Conservation (phyloP, 2,113 vertebrate species). For the Rhinopithecus roxellana region DNA sequence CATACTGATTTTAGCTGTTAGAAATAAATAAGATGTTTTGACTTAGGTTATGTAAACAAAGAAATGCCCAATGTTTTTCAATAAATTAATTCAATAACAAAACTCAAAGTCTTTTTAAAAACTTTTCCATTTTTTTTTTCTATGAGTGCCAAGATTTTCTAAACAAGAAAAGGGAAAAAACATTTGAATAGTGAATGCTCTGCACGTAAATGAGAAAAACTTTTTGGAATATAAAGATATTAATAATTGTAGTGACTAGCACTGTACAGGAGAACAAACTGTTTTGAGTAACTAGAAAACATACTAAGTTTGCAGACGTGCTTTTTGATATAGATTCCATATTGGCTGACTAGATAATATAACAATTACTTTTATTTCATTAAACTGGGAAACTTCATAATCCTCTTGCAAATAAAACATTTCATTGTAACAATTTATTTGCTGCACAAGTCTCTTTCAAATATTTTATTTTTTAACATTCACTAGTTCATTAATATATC, state of each 20-base stretch:
- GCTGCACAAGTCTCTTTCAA: neutral
- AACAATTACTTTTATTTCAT: neutral
- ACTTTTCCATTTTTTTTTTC: neutral
- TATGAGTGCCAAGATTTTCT: neutral
- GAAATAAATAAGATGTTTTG: neutral
- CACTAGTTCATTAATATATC: neutral
- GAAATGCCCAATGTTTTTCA: neutral
- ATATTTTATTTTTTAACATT: neutral
- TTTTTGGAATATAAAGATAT: conserved; percentile 37
- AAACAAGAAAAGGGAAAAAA: neutral
- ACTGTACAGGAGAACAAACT: neutral
- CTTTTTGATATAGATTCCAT: neutral
- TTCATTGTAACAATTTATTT: neutral
- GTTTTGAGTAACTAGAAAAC: neutral
- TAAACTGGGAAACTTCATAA: neutral
- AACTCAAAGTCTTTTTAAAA: neutral
- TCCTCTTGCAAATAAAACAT: neutral
- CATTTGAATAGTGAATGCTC: neutral
- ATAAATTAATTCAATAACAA: neutral
- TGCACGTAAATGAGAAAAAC: conserved; percentile 18
- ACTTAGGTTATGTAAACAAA: neutral
- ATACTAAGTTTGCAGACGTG: neutral
- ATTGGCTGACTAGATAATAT: neutral
- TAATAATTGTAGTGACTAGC: conserved; percentile 23
- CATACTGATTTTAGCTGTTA: neutral